These are phyloP conservation scores for Protophormia terraenovae DNA, from an alignment of 2,888 invertebrate species.

Conservation along the genomic window DNA sequence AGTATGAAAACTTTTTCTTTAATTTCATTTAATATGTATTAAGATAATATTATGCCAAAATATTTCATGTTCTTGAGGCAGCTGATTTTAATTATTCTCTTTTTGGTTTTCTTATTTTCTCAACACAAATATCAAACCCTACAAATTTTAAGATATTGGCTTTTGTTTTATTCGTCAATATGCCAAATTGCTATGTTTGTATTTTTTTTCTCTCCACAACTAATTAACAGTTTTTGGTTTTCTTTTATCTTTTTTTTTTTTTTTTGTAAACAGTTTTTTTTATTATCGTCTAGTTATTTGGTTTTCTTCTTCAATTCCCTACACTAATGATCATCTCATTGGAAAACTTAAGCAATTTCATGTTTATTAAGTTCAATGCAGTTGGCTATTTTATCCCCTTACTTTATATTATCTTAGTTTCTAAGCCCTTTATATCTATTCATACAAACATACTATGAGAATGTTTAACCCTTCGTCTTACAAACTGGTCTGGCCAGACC, in stretches of 20 bases:
- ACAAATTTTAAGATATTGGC: too few species aligned
- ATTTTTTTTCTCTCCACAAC: slow-evolving; percentile 1
- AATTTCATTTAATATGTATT: slow-evolving; percentile 15
- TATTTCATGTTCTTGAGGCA: neutral
- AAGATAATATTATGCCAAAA: neutral
- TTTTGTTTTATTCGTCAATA: slow-evolving; percentile 21
- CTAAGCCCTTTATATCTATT: too few species aligned
- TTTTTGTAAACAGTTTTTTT: slow-evolving; percentile 8
- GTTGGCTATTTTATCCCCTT: neutral
- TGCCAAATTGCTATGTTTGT: slow-evolving; percentile 33
- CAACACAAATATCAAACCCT: too few species aligned
- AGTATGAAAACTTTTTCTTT: neutral
- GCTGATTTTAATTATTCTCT: slow-evolving; percentile 1
- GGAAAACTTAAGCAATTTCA: slow-evolving; percentile 39
- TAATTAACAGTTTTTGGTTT: slow-evolving; percentile 54
- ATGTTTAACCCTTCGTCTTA: too few species aligned
- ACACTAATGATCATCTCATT: neutral
- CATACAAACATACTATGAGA: too few species aligned
- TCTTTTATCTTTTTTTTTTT: neutral
- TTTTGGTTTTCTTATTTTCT: neutral
- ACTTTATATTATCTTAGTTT: neutral
- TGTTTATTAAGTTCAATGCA: slow-evolving; percentile 36
- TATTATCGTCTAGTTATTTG: neutral
- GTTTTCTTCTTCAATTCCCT: neutral
- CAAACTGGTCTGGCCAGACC: too few species aligned